Percentiles rank a stretch among this genome's conserved stretches.
phyloP scores from a whole-genome alignment of 2,113 vertebrate species.

The Thryonomys swinderianus region DNA sequence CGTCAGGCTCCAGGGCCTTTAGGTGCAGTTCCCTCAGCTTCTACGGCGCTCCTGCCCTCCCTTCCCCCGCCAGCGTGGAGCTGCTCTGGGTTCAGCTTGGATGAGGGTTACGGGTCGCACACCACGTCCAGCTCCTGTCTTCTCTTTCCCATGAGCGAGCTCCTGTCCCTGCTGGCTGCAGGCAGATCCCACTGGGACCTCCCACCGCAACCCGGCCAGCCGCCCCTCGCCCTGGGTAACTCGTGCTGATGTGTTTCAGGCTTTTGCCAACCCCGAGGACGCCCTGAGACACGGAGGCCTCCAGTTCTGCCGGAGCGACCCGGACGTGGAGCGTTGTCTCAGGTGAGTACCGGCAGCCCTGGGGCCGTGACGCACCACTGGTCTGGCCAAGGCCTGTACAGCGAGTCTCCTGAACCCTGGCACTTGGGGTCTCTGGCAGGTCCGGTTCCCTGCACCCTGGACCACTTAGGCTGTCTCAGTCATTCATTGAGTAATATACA shows the following conservation, averaged over 20 bases:
- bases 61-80: not conserved
- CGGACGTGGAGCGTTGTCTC: conserved; percentile 92
- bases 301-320: conserved; percentile 90
- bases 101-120: not conserved
- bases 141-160: not conserved
- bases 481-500: not conserved
- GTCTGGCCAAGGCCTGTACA: not conserved
- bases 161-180: not conserved
- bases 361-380: accelerated
- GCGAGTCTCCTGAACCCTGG: not conserved
- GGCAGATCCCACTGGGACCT: no score
- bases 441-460: not conserved
- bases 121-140: not conserved
- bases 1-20: conserved; percentile 10
- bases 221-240: accelerated
- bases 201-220: no score
- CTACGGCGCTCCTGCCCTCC: not conserved
- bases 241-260: conserved; percentile 84
- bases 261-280: conserved; percentile 96
- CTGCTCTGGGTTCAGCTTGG: not conserved
- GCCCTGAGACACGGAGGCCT: conserved; percentile 92
- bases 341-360: conserved; percentile 83
- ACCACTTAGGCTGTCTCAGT: not conserved
- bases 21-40: not conserved
- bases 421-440: no score